phyloP scores from a whole-genome alignment of 2,888 invertebrate genomes.

The Philereme transversata region DNA sequence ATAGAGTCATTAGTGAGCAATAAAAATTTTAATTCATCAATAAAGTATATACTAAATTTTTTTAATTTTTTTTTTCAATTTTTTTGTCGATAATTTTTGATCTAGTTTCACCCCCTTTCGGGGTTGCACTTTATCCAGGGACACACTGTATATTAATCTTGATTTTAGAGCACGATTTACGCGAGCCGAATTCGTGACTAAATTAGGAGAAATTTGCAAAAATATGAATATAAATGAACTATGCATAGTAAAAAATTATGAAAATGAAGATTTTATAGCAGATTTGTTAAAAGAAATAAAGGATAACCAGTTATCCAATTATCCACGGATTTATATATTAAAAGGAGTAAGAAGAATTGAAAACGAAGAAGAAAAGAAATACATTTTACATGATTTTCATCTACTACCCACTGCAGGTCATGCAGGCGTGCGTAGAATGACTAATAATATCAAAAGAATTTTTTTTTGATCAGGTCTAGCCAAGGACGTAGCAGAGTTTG shows the following conservation, averaged over 20 bases:
- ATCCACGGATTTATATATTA: background rate
- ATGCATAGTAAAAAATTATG: background rate
- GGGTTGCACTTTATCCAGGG: too few species aligned
- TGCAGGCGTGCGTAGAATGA: background rate
- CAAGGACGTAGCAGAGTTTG: background rate
- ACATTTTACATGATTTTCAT: background rate
- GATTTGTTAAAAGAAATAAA: background rate
- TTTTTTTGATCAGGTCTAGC: background rate
- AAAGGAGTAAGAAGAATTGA: background rate
- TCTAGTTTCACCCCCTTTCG: too few species aligned
- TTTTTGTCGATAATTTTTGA: too few species aligned
- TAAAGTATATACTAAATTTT: too few species aligned
- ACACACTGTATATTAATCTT: background rate
- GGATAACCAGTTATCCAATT: background rate
- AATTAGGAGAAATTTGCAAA: background rate
- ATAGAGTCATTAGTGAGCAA: too few species aligned
- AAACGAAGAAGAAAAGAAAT: background rate
- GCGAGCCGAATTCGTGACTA: background rate
- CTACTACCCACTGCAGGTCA: background rate
- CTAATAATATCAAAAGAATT: background rate
- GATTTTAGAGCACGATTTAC: background rate
- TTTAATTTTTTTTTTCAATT: too few species aligned
- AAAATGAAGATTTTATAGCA: background rate
- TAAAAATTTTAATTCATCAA: too few species aligned
- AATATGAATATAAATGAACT: background rate